Base-by-base conservation (phyloP, 2,113 vertebrate species). In the Dipodomys stephensi region DNA sequence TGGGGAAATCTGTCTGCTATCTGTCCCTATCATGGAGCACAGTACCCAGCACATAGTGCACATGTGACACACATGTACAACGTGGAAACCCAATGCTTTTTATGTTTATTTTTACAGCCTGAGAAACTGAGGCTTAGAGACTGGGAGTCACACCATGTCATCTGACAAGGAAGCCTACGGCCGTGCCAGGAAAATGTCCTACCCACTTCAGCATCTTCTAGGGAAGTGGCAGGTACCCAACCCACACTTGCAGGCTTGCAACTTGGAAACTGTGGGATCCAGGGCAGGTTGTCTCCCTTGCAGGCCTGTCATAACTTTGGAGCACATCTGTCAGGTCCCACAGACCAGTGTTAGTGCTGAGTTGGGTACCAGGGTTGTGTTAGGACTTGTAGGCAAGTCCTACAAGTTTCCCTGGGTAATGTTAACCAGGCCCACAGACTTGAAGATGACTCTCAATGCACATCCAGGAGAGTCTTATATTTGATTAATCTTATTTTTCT, bases 161-260 rank as follows among this genome's bases (percentile, higher is more conserved):
- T 28, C 39, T 68, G 78, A 27, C 53, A 20, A 46, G 28, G 16
- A 0, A 0, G 15, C 9, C 12, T 22, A 0, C 16, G 74, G 49
- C 84, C n/a, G 5, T 39, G 30, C 68, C 22, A 16, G 6, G 0
- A 20, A 57, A 23, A 44, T 20, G 0, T 68, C 1, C 16, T 73
- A 12, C 15, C 68, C 23, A 0, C 15, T 5, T 73, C 0, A 0
- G 15, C 19, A 30, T 27, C 44, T 28, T 19, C 6, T 2, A 1
- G n/a, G n/a, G n/a, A 76, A 7, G n/a, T 12, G 83, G 44, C 12
- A 79, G 69, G 71, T 71, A 18, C 64, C 22, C 20, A 19, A 3
- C 46, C 78, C 76, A 8, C 12, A 4, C 67, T 25, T 3, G 30
- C 57, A 27, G 12, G 49, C 8, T 86, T 71, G 77, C 83, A 49